Evolutionary conservation across 2,113 vertebrate species (phyloP).

Genomic region (Eurypyga helias): DNA sequence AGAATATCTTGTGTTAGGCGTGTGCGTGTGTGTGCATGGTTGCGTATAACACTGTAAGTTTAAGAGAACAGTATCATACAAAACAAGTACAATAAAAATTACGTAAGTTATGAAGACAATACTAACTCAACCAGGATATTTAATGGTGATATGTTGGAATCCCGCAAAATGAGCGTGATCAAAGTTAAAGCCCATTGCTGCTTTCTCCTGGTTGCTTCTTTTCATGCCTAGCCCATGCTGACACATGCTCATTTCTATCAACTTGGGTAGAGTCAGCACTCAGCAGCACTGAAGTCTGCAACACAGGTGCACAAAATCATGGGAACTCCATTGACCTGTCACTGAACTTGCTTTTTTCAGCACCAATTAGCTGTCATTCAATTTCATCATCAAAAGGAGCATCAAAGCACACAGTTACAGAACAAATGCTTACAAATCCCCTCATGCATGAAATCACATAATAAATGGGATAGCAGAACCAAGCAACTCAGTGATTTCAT

Average conservation of each 20-base stretch:
- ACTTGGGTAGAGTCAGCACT: neutral
- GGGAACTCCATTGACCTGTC: accelerated
- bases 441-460: neutral
- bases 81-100: neutral
- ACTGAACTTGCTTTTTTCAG: neutral
- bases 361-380: neutral
- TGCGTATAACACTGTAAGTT: neutral
- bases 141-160: neutral
- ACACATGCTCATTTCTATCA: accelerated
- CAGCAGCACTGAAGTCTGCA: neutral
- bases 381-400: neutral
- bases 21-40: neutral
- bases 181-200: neutral
- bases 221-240: neutral
- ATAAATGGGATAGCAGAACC: neutral
- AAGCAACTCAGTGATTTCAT: neutral
- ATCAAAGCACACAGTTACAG: neutral
- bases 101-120: neutral
- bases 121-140: neutral
- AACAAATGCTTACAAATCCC: neutral
- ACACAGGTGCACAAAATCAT: neutral
- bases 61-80: neutral
- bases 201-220: neutral
- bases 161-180: neutral
- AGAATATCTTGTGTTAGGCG: neutral